Conservation (phyloP, 2,113 vertebrate species). For the Ivindomyrus marchei region DNA sequence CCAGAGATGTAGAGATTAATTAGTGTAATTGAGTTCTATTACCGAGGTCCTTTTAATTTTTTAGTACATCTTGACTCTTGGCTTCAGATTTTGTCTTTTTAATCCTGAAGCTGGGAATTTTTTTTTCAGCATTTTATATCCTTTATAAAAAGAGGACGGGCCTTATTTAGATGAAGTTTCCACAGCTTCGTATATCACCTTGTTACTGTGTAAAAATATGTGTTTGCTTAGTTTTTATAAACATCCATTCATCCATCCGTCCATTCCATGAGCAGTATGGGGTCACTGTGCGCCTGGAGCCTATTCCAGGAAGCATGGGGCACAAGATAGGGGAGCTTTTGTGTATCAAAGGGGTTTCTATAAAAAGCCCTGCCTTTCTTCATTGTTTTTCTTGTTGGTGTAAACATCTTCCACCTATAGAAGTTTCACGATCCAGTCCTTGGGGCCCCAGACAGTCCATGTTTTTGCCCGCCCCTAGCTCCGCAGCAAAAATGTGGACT, state of each 20-base stretch:
- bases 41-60: conserved; percentile 33
- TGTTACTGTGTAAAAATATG: neutral
- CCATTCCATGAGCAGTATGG: neutral
- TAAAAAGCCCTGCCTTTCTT: neutral
- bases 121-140: neutral
- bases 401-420: neutral
- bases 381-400: neutral
- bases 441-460: neutral
- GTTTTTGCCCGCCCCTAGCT: neutral
- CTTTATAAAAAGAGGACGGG: neutral
- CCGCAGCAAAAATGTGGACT: neutral
- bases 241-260: neutral
- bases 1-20: conserved; percentile 41
- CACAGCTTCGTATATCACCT: neutral
- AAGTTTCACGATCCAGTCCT: neutral
- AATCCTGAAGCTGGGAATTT: neutral
- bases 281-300: neutral
- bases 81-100: neutral
- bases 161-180: neutral
- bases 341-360: neutral
- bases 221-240: neutral
- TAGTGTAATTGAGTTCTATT: conserved; percentile 46
- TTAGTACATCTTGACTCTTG: conserved; percentile 17
- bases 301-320: neutral
- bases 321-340: neutral